phyloP scores from a whole-genome alignment of 2,797 vertebrate species.

The Petrocephalus sullivani region DNA sequence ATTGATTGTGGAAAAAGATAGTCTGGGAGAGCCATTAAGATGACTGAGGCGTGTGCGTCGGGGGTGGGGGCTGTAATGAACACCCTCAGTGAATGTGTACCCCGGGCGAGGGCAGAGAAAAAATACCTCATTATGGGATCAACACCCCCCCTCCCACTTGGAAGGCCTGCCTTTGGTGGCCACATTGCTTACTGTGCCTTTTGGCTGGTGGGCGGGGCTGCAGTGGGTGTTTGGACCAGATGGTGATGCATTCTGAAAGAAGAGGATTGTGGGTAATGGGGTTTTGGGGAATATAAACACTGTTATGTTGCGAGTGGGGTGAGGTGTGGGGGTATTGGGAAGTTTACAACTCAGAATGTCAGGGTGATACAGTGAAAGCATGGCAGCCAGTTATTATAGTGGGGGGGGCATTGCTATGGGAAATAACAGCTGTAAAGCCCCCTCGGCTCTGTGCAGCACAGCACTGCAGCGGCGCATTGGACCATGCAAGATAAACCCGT shows the following conservation, averaged over 20 bases:
- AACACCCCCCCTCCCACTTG: background rate
- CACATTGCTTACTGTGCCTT: background rate
- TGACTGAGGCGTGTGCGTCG: constrained; percentile 28
- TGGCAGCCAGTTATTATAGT: background rate
- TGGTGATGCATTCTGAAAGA: background rate
- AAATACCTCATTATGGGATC: background rate
- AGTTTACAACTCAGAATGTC: background rate
- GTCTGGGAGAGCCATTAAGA: constrained; percentile 51
- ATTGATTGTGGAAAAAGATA: constrained; percentile 56
- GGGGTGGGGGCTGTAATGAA: constrained; percentile 41
- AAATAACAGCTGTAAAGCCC: background rate
- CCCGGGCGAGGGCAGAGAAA: background rate
- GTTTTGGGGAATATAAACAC: background rate
- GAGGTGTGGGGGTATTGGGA: background rate
- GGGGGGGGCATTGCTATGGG: background rate
- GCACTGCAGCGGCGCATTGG: constrained; percentile 49
- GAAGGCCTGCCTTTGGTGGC: background rate
- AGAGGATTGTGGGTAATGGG: background rate
- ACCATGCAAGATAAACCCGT: constrained; percentile 51
- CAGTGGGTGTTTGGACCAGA: background rate
- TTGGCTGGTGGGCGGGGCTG: background rate
- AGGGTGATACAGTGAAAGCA: background rate
- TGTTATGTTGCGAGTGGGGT: background rate
- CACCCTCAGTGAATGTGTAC: constrained; percentile 20
- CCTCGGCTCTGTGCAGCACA: constrained; percentile 28